These are phyloP conservation scores for Orthosia cruda DNA, from an alignment of 2,888 invertebrate species.

Conservation along the genomic window DNA sequence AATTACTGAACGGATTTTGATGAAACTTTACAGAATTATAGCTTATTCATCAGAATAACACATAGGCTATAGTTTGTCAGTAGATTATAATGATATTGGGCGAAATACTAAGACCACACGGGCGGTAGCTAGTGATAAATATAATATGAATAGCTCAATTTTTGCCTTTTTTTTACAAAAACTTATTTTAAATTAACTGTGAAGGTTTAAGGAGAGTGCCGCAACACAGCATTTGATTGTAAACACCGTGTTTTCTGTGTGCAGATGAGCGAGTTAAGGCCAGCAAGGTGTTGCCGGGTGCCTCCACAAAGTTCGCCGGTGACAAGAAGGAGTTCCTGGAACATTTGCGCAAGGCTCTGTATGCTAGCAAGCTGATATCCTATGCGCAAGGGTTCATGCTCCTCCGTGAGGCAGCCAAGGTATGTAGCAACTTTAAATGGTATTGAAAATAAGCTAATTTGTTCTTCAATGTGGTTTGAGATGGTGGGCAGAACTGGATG, in stretches of 20 bases:
- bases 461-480: neutral
- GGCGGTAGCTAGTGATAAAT: too few species aligned
- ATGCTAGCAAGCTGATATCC: slow-evolving; percentile 99
- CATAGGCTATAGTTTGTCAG: too few species aligned
- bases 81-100: too few species aligned
- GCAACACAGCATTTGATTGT: neutral
- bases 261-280: slow-evolving; percentile 96
- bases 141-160: too few species aligned
- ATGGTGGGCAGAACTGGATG: neutral
- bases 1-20: too few species aligned
- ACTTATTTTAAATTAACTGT: neutral
- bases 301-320: slow-evolving; percentile 92
- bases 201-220: neutral
- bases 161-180: too few species aligned
- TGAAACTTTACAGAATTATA: too few species aligned
- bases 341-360: slow-evolving; percentile 97
- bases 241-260: slow-evolving; percentile 10
- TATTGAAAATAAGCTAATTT: neutral
- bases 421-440: slow-evolving; percentile 73
- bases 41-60: too few species aligned
- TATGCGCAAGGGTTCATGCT: slow-evolving; percentile 99
- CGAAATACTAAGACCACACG: too few species aligned
- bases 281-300: slow-evolving; percentile 94
- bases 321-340: slow-evolving; percentile 96
- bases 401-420: slow-evolving; percentile 97